phyloP scores from a whole-genome alignment of 35 echinoderm and acorn worm species.

The Apostichopus californicus region DNA sequence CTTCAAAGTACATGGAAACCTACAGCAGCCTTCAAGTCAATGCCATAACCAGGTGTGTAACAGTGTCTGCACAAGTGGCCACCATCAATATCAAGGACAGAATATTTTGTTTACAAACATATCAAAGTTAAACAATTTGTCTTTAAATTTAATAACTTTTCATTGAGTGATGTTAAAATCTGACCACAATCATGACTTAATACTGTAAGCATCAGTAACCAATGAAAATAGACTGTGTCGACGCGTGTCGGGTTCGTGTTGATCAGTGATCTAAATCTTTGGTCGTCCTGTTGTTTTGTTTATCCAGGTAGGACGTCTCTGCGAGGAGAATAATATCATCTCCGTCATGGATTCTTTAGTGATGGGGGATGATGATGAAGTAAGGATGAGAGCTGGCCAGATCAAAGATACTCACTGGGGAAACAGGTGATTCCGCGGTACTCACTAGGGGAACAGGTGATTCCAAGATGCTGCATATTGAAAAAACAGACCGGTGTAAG shows the following conservation, averaged over 20 bases:
- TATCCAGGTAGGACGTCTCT: background rate
- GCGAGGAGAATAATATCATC: slow-evolving; percentile 1
- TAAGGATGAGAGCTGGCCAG: background rate
- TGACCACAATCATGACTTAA: background rate
- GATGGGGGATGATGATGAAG: background rate
- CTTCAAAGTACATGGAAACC: no score
- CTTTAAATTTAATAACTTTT: no score
- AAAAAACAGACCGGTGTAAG: no score
- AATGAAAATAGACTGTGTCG: background rate
- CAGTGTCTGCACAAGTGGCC: no score
- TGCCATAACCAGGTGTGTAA: no score
- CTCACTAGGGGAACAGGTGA: background rate
- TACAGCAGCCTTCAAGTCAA: no score
- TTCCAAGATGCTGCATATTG: no score
- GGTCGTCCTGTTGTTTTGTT: background rate
- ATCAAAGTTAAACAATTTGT: no score
- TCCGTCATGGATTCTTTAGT: background rate
- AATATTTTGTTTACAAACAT: no score
- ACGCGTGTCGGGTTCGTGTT: background rate
- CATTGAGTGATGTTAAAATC: background rate
- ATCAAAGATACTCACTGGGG: slow-evolving; percentile 1
- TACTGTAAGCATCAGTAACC: background rate
- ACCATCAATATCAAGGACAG: no score
- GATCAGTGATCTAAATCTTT: background rate
- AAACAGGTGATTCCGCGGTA: background rate